Base-by-base conservation (phyloP, 2,888 invertebrate genomes). In the Dynastes hyllus region DNA sequence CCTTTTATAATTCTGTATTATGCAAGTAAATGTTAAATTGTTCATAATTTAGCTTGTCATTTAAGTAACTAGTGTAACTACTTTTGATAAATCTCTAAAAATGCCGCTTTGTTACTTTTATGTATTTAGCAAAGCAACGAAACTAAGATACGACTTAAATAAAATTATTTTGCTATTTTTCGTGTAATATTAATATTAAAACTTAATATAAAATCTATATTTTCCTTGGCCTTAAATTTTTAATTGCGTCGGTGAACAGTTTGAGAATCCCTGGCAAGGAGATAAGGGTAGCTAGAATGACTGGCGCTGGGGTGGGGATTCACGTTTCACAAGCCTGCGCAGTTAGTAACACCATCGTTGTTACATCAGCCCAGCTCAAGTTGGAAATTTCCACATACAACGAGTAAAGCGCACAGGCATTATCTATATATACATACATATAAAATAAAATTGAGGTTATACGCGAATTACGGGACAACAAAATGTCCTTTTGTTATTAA, bases 211-310 rank as follows among this genome's bases (percentile, higher is more conserved):
- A 73, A 78, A 78, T 71, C 71, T 73, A 78, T 63, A 78, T 78
- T 78, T 78, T 73, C 66, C 69, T 70, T 40, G 13, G 51, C 32
- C 37, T 78, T 78, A 65, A 71, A 78, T 78, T 70, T 78, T 78
- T 78, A 78, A 78, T 78, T 78, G 65, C 32, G 69, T 8, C 50
- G 50, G 29, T 27, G 37, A 69, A 76, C 79, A 58, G 77, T 77
- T 80, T 80, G 77, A 67, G 75, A 11, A 78, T 75, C 69, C 37
- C 77, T 75, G 80, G 61, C 58, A 32, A 37, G 63, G 61, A 77
- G 80, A 80, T 81, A 81, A 83, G 83, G 83, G 82, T 82, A 81
- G 80, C 82, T 82, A 71, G 80, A 81, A 80, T 82, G 80, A 81
- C 78, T 83, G 78, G 80, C 81, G 78, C 80, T 81, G 78, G 78